Evolutionary conservation across 2,888 invertebrate species (phyloP).

Genomic region (Octonoba sinensis): DNA sequence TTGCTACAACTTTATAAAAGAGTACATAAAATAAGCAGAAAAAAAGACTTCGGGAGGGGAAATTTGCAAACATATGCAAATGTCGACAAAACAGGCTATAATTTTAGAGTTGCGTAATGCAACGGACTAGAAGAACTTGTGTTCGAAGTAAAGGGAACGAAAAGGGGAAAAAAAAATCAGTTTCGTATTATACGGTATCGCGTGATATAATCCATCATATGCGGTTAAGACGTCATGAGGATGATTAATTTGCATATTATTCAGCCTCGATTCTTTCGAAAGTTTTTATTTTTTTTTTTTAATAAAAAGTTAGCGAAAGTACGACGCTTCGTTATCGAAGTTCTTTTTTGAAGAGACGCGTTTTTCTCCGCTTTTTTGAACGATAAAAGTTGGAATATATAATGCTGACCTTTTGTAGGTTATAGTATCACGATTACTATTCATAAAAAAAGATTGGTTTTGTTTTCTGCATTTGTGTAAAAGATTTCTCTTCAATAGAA

Average conservation of each 20-base stretch:
- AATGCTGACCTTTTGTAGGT: neutral
- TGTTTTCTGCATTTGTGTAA: too few species aligned
- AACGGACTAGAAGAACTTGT: too few species aligned
- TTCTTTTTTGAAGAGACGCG: neutral
- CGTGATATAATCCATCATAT: conserved; percentile 40
- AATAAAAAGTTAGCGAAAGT: neutral
- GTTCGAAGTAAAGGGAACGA: neutral
- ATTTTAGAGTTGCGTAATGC: neutral
- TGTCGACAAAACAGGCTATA: neutral
- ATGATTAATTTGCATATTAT: conserved; percentile 40
- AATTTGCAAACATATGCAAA: conserved; percentile 9
- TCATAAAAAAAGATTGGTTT: too few species aligned
- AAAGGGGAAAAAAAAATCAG: conserved; percentile 28
- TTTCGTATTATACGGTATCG: conserved; percentile 38
- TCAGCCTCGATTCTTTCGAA: conserved; percentile 1
- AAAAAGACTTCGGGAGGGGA: neutral
- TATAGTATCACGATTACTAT: too few species aligned
- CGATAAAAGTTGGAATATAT: conserved; percentile 3
- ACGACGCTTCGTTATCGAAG: conserved; percentile 9
- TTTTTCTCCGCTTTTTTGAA: neutral
- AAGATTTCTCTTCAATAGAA: too few species aligned
- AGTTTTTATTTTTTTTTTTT: neutral
- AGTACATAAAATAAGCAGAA: too few species aligned
- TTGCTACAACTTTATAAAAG: too few species aligned
- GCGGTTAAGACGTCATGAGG: conserved; percentile 22